A percentile compares a stretch with the other conserved stretches of the same genome.
Conservation (phyloP, 2,797 vertebrate genomes). For the Echiichthys vipera region DNA sequence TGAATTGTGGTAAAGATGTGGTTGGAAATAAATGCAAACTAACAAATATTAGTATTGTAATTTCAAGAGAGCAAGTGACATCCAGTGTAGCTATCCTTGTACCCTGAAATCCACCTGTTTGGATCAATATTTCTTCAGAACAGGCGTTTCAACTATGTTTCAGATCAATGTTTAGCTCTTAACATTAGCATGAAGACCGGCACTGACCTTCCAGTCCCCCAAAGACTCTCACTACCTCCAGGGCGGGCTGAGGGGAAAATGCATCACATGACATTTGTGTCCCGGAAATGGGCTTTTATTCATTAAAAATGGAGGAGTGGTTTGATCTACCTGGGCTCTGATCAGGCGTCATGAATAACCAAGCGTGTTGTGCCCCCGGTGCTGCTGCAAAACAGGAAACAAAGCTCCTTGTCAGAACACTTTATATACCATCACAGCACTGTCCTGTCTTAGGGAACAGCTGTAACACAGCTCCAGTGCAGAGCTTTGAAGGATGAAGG, state of each 20-base stretch:
- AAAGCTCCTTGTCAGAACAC: slow-evolving; percentile 39
- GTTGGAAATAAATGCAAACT: not conserved
- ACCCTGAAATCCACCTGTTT: slow-evolving; percentile 8
- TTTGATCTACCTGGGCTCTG: slow-evolving; percentile 68
- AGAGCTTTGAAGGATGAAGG: slow-evolving; percentile 4
- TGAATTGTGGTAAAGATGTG: not conserved
- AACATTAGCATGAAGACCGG: slow-evolving; percentile 14
- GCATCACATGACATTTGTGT: slow-evolving; percentile 56
- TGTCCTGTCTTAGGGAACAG: slow-evolving; percentile 44
- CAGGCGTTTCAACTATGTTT: slow-evolving; percentile 36
- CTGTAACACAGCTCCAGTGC: slow-evolving; percentile 2
- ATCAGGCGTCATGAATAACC: slow-evolving; percentile 68
- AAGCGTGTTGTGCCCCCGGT: slow-evolving; percentile 33
- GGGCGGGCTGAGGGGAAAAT: slow-evolving; percentile 25
- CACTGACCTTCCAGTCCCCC: slow-evolving; percentile 20
- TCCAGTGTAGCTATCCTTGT: not conserved
- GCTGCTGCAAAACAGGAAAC: slow-evolving; percentile 42
- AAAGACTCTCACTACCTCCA: slow-evolving; percentile 5
- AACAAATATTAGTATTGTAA: not conserved
- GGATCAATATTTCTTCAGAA: slow-evolving; percentile 32
- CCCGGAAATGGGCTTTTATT: slow-evolving; percentile 36
- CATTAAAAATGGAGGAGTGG: slow-evolving; percentile 65
- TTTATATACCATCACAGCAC: slow-evolving; percentile 31
- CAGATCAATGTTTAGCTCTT: slow-evolving; percentile 30
- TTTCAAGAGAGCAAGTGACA: slow-evolving; percentile 8